Evolutionary conservation across 2,113 vertebrate genomes (phyloP).

Genomic region (Leiothrix lutea): DNA sequence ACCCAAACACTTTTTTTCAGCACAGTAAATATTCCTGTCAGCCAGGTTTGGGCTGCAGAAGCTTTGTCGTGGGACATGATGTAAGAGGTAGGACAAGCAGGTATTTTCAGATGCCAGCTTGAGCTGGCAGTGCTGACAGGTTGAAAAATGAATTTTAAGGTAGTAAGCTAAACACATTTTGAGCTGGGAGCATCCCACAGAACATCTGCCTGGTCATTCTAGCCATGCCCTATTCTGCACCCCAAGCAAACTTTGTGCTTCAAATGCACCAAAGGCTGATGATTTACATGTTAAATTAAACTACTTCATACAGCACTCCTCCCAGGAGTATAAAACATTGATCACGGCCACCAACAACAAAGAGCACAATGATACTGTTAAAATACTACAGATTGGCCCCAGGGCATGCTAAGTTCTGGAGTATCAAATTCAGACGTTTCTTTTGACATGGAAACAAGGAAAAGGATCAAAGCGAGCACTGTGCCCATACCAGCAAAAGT

Average conservation of each 20-base stretch:
- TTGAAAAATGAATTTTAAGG: slow-evolving; percentile 16
- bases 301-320: background rate
- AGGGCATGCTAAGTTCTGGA: background rate
- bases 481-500: background rate
- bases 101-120: background rate
- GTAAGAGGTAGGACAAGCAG: slow-evolving; percentile 9
- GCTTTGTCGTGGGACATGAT: background rate
- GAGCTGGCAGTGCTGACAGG: background rate
- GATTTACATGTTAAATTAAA: background rate
- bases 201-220: slow-evolving; percentile 32
- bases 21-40: background rate
- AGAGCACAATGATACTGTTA: background rate
- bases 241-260: background rate
- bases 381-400: background rate
- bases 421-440: background rate
- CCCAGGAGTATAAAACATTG: background rate
- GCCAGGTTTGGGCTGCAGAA: background rate
- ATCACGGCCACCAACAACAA: background rate
- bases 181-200: slow-evolving; percentile 8
- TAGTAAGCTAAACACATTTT: slow-evolving; percentile 6
- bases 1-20: background rate
- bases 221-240: background rate
- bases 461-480: background rate
- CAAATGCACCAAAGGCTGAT: background rate
- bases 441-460: background rate